These are phyloP conservation scores for Drosophila pseudoananassae DNA, from an alignment of 1,140 invertebrate genomes.

Conservation along the genomic window DNA sequence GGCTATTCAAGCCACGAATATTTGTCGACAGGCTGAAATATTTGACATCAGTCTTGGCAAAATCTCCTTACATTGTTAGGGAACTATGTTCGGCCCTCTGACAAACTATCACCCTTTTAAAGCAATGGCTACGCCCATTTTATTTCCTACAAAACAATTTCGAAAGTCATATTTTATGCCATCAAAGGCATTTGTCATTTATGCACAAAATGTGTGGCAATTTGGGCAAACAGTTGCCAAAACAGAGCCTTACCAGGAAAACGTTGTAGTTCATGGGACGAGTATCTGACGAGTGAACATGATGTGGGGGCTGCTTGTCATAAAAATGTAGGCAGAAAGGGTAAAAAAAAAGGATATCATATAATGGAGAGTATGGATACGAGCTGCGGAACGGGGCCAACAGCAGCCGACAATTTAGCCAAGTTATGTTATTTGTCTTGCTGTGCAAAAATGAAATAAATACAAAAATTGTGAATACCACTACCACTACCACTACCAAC, in stretches of 20 bases:
- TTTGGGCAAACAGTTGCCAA: slow-evolving; percentile 59
- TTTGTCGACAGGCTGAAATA: no score
- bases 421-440: slow-evolving; percentile 74
- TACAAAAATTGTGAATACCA: slow-evolving; percentile 36
- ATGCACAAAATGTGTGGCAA: slow-evolving; percentile 80
- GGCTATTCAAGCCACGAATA: no score
- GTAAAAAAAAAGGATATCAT: slow-evolving; percentile 14
- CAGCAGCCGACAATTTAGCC: slow-evolving; percentile 67
- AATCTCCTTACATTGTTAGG: no score
- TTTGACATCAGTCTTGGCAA: no score
- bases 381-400: slow-evolving; percentile 42
- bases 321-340: slow-evolving; percentile 39
- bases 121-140: slow-evolving; percentile 52
- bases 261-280: slow-evolving; percentile 11
- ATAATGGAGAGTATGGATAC: slow-evolving; percentile 33
- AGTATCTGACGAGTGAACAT: slow-evolving; percentile 45
- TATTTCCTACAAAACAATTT: slow-evolving; percentile 81
- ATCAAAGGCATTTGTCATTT: slow-evolving; percentile 83
- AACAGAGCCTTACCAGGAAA: slow-evolving; percentile 14
- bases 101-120: slow-evolving; percentile 19
- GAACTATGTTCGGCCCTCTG: not conserved
- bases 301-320: slow-evolving; percentile 38
- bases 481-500: slow-evolving; percentile 13
- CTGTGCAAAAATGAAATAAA: slow-evolving; percentile 66
- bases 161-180: slow-evolving; percentile 82